Conservation (phyloP, 2,797 vertebrate genomes). For the Bucorvus abyssinicus region DNA sequence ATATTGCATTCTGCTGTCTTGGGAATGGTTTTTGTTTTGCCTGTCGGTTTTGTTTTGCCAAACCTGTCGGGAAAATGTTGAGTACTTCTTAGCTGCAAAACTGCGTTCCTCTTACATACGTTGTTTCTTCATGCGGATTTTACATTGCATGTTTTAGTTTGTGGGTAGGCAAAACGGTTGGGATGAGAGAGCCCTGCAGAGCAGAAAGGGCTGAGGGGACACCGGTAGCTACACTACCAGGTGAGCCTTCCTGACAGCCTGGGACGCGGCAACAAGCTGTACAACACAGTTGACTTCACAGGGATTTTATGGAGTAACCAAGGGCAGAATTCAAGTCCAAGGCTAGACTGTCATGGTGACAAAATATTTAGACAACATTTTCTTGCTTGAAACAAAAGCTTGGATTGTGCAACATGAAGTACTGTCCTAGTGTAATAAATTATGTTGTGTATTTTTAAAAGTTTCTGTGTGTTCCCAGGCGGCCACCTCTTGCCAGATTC, state of each 20-base stretch:
- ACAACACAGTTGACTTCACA: neutral
- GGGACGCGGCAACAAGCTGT: rapidly evolving
- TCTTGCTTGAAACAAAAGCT: slow-evolving; percentile 63
- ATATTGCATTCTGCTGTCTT: neutral
- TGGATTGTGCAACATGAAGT: slow-evolving; percentile 49
- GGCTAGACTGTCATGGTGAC: slow-evolving; percentile 65
- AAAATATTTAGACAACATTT: slow-evolving; percentile 70
- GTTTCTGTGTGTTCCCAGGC: slow-evolving; percentile 33
- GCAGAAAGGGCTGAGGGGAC: neutral
- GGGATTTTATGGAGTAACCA: slow-evolving; percentile 29
- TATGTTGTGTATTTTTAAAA: slow-evolving; percentile 42
- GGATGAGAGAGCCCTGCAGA: neutral
- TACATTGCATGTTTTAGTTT: neutral
- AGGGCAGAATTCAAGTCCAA: slow-evolving; percentile 25
- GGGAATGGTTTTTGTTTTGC: neutral
- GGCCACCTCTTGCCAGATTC: neutral
- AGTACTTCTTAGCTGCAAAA: neutral
- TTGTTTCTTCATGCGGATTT: neutral
- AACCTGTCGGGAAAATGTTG: neutral
- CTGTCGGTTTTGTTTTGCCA: slow-evolving; percentile 19
- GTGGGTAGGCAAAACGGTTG: neutral
- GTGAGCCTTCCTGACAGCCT: neutral
- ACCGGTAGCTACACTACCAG: neutral
- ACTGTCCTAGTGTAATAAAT: slow-evolving; percentile 38
- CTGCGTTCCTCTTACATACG: neutral